A percentile compares a stretch with the other conserved stretches of the same genome.
Conservation (phyloP, 2,113 vertebrate species). For the Tetrao urogallus region DNA sequence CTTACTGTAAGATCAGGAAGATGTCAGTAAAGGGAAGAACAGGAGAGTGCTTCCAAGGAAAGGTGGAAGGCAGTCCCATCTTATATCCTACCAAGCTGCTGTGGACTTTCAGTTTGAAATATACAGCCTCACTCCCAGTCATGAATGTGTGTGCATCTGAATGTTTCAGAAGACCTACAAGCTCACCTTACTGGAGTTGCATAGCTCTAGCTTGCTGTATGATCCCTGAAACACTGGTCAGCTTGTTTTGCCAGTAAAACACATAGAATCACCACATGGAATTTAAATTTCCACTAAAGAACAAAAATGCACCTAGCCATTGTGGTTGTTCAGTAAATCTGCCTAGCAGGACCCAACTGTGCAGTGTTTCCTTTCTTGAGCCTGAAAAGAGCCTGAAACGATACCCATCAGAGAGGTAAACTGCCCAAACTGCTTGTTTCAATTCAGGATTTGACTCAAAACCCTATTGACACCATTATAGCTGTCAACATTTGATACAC, state of each 20-base stretch:
- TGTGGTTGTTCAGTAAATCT: not conserved
- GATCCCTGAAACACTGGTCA: not conserved
- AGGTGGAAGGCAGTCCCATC: not conserved
- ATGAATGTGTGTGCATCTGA: not conserved
- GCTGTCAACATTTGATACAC: conserved; percentile 58
- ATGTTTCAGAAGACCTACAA: not conserved
- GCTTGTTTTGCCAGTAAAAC: not conserved
- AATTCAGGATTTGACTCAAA: conserved; percentile 23
- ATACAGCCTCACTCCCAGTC: not conserved
- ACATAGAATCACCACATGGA: not conserved
- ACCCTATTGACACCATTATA: conserved; percentile 37
- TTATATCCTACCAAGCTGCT: not conserved
- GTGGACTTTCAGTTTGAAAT: not conserved
- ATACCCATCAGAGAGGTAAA: not conserved
- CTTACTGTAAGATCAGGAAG: not conserved
- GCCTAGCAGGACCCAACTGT: not conserved
- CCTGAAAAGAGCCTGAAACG: conserved; percentile 16
- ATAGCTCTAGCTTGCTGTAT: not conserved
- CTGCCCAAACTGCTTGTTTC: conserved; percentile 21
- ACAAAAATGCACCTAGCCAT: not conserved
- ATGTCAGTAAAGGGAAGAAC: not conserved
- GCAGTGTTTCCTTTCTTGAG: not conserved
- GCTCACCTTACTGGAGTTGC: not conserved
- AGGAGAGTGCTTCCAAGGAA: not conserved
- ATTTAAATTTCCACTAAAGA: not conserved